These are phyloP conservation scores for Carettochelys insculpta DNA, from an alignment of 2,113 vertebrate genomes.

Conservation along the genomic window DNA sequence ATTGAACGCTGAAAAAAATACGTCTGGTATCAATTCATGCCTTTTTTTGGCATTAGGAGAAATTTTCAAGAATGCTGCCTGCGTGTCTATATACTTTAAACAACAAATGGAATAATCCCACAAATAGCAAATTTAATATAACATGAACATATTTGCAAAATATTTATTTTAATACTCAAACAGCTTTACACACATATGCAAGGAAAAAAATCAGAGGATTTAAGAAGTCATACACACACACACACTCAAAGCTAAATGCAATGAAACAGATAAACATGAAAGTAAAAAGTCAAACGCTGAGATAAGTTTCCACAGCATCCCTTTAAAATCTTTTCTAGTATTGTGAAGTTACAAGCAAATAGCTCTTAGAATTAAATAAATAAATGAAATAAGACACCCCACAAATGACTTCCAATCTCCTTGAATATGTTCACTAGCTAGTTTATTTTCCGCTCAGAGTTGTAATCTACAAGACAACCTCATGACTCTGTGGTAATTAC, in stretches of 20 bases:
- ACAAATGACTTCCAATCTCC: background rate
- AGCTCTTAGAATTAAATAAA: background rate
- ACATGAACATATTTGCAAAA: background rate
- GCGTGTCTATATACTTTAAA: background rate
- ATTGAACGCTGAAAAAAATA: background rate
- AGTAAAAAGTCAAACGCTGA: conserved; percentile 9
- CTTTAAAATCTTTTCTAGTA: background rate
- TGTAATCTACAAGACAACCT: conserved; percentile 9
- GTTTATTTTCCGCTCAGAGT: background rate
- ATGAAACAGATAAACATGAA: conserved; percentile 36
- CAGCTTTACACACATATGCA: background rate
- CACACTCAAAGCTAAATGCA: conserved; percentile 1
- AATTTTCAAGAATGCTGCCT: background rate
- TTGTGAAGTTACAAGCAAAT: background rate
- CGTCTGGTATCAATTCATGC: background rate
- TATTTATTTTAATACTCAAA: conserved; percentile 38
- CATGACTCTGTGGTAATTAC: background rate
- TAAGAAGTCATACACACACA: conserved; percentile 10
- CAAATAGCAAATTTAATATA: background rate
- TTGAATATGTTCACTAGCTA: background rate
- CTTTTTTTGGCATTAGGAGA: background rate
- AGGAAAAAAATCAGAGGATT: conserved; percentile 42
- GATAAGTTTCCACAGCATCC: background rate
- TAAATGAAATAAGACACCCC: background rate
- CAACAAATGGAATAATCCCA: background rate